Evolutionary conservation across 2,113 vertebrate genomes (phyloP).

Genomic region (Pangasianodon gigas): DNA sequence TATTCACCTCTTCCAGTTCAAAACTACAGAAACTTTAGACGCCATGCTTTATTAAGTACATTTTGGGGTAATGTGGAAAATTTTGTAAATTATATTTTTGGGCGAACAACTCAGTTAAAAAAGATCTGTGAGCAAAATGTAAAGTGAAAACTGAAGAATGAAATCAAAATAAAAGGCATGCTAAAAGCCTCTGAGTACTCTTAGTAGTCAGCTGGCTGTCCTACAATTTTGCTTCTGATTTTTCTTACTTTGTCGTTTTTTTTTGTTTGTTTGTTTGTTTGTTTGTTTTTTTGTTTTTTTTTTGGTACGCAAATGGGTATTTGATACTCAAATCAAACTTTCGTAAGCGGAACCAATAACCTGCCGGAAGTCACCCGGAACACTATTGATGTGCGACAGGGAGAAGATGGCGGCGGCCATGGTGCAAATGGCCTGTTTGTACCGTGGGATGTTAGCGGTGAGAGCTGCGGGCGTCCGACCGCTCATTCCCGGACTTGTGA

Average conservation of each 20-base stretch:
- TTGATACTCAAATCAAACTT: neutral
- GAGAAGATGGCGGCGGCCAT: constrained; percentile 75
- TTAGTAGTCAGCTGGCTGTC: too few species aligned
- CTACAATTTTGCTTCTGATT: neutral
- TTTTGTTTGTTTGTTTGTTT: too few species aligned
- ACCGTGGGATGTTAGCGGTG: constrained; percentile 80
- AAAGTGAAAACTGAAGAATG: neutral
- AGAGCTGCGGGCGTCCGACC: constrained; percentile 73
- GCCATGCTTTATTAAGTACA: neutral
- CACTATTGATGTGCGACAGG: constrained; percentile 67
- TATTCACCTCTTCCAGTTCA: neutral
- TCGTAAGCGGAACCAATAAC: constrained; percentile 10
- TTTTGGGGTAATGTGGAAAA: neutral
- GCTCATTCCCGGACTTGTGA: constrained; percentile 78
- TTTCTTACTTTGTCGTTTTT: neutral
- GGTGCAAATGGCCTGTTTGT: constrained; percentile 79
- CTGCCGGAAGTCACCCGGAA: constrained; percentile 52
- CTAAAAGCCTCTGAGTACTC: neutral
- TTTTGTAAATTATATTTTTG: neutral
- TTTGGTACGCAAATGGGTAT: neutral
- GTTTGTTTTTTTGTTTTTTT: neutral
- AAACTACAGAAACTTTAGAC: neutral
- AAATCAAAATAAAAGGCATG: neutral
- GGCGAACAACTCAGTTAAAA: too few species aligned
- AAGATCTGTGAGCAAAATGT: too few species aligned